These are phyloP conservation scores for Strigamia maritima DNA, from an alignment of 2,888 invertebrate genomes.

Conservation along the genomic window DNA sequence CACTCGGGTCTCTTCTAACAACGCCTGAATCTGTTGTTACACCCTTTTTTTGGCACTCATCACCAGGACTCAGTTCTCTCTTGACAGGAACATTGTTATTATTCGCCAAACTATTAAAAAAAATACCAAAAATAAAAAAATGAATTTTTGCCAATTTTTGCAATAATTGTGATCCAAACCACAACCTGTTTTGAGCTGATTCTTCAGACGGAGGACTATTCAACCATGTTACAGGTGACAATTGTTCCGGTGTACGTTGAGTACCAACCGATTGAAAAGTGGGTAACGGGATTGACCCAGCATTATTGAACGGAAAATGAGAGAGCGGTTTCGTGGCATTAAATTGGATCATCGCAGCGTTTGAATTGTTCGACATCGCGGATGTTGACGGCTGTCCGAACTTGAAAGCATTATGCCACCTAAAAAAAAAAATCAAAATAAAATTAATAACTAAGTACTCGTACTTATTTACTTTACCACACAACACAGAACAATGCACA, in stretches of 20 bases:
- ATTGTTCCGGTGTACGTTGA: background rate
- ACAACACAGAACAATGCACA: too few relatives aligned
- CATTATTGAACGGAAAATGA: background rate
- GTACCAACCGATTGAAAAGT: too few relatives aligned
- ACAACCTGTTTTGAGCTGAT: background rate
- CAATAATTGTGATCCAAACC: too few relatives aligned
- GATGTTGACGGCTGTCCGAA: background rate
- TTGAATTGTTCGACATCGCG: background rate
- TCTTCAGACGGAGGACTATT: background rate
- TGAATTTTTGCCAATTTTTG: too few relatives aligned
- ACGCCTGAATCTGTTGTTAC: background rate
- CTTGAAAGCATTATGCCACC: background rate
- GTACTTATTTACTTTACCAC: too few relatives aligned
- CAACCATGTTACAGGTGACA: background rate
- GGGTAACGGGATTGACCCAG: too few relatives aligned
- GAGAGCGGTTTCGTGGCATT: background rate
- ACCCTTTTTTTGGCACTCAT: background rate
- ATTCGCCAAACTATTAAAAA: too few relatives aligned
- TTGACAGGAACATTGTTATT: background rate
- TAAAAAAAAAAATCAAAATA: background rate
- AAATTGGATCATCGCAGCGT: background rate
- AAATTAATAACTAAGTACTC: too few relatives aligned
- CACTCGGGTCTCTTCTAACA: background rate
- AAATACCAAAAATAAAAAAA: too few relatives aligned
- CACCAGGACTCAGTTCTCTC: background rate